Evolutionary conservation across 2,888 invertebrate species (phyloP).

Genomic region (Ophion costatus): DNA sequence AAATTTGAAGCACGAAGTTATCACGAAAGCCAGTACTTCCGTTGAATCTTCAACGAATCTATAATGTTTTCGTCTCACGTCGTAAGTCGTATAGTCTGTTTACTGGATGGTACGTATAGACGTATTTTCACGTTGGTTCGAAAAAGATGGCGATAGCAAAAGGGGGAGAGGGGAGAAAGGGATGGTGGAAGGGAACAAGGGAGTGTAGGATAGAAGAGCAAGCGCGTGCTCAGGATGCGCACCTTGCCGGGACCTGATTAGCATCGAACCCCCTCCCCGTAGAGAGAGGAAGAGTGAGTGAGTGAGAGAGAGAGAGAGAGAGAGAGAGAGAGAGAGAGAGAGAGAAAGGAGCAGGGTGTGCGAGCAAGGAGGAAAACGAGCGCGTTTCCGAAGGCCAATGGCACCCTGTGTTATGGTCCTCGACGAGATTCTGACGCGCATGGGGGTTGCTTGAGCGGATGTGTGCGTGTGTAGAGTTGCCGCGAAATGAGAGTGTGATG

Average conservation of each 20-base stretch:
- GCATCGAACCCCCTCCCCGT: conserved; percentile 77
- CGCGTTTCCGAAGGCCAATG: conserved; percentile 79
- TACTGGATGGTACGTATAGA: conserved; percentile 56
- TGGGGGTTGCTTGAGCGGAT: conserved; percentile 42
- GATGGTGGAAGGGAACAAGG: background rate
- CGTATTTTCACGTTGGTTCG: conserved; percentile 53
- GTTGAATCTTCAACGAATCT: conserved; percentile 38
- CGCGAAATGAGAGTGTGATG: conserved; percentile 58
- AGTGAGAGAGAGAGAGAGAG: conserved; percentile 66
- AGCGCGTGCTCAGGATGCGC: conserved; percentile 81
- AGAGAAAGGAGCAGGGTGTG: conserved; percentile 70
- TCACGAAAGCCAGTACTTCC: conserved; percentile 1
- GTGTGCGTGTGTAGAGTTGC: conserved; percentile 50
- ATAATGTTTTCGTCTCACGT: conserved; percentile 80
- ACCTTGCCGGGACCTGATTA: conserved; percentile 81
- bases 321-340: conserved; percentile 58
- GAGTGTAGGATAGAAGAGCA: conserved; percentile 46
- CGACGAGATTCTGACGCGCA: conserved; percentile 55
- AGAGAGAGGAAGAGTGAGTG: conserved; percentile 69
- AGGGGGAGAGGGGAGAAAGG: conserved; percentile 4
- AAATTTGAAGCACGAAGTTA: conserved; percentile 25
- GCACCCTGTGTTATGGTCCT: conserved; percentile 74
- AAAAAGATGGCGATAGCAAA: conserved; percentile 12
- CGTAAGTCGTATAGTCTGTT: conserved; percentile 55
- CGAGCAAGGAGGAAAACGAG: conserved; percentile 17